Conservation (phyloP, 2,113 vertebrate genomes). For the Panurus biarmicus region DNA sequence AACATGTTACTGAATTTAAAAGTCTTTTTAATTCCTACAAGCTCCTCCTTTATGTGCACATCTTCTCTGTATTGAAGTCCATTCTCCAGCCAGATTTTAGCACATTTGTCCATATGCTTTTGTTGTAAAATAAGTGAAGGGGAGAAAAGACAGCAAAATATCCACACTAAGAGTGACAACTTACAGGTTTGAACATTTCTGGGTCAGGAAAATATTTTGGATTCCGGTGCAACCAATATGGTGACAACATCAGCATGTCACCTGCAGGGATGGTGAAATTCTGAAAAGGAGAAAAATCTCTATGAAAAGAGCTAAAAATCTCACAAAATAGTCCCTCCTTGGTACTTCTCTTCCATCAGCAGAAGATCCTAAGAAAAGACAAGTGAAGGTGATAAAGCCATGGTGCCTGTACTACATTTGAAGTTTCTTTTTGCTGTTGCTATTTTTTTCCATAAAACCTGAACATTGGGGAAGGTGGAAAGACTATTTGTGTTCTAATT, state of each 20-base stretch:
- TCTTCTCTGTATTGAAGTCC: neutral
- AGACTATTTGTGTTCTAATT: neutral
- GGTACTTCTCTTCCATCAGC: neutral
- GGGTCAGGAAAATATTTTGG: slow-evolving; percentile 80
- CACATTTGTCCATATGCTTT: neutral
- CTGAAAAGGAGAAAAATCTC: slow-evolving; percentile 61
- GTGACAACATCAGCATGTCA: slow-evolving; percentile 80
- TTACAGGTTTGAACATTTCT: slow-evolving; percentile 77
- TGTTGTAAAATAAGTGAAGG: neutral
- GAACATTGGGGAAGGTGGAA: neutral
- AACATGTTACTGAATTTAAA: neutral
- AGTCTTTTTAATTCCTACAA: neutral
- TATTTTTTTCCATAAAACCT: neutral
- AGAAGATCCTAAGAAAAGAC: neutral
- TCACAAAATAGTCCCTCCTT: neutral
- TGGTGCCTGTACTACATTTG: neutral
- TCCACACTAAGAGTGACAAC: neutral
- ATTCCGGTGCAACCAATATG: slow-evolving; percentile 81
- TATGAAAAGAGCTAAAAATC: neutral
- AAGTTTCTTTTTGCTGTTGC: neutral
- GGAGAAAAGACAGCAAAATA: neutral
- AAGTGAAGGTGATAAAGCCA: neutral
- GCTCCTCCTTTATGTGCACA: neutral
- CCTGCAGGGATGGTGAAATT: slow-evolving; percentile 76
- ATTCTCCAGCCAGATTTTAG: neutral